phyloP scores from a whole-genome alignment of 2,797 vertebrate genomes.

The Spinibarbus caldwelli region DNA sequence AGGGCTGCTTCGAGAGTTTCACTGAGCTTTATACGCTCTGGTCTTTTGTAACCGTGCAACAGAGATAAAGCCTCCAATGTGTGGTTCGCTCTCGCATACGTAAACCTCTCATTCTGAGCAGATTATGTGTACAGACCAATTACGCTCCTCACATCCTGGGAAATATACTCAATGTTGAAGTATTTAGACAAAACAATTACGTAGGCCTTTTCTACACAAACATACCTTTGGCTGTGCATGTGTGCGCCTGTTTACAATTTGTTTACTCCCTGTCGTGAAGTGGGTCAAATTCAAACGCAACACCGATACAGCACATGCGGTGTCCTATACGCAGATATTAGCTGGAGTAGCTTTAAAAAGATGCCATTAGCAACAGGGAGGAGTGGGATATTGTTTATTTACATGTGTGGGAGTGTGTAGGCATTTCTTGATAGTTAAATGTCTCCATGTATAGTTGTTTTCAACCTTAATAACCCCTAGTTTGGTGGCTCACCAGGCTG shows the following conservation, averaged over 20 bases:
- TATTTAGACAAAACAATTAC: conserved; percentile 24
- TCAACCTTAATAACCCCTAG: conserved; percentile 75
- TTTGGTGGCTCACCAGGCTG: conserved; percentile 60
- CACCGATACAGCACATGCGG: too few relatives aligned
- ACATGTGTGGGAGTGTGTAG: conserved; percentile 51
- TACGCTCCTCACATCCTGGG: conserved; percentile 31
- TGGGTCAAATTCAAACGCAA: conserved; percentile 39
- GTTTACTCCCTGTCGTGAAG: conserved; percentile 12
- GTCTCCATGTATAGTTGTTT: conserved; percentile 67
- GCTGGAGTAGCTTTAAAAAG: background rate
- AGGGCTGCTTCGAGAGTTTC: conserved; percentile 46
- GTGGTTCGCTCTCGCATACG: conserved; percentile 66
- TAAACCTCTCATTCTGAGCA: conserved; percentile 59
- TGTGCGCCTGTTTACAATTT: conserved; percentile 26
- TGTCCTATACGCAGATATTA: too few relatives aligned
- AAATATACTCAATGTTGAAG: conserved; percentile 36
- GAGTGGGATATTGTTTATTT: conserved; percentile 40
- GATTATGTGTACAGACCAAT: conserved; percentile 66
- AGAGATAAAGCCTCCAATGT: conserved; percentile 73
- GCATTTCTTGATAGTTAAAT: conserved; percentile 62
- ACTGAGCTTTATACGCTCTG: conserved; percentile 31
- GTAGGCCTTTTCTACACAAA: conserved; percentile 12
- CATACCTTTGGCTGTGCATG: conserved; percentile 22
- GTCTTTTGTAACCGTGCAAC: conserved; percentile 45
- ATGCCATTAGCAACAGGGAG: background rate